Evolutionary conservation across 2,113 vertebrate genomes (phyloP).

Genomic region (Australoheros scitulus): DNA sequence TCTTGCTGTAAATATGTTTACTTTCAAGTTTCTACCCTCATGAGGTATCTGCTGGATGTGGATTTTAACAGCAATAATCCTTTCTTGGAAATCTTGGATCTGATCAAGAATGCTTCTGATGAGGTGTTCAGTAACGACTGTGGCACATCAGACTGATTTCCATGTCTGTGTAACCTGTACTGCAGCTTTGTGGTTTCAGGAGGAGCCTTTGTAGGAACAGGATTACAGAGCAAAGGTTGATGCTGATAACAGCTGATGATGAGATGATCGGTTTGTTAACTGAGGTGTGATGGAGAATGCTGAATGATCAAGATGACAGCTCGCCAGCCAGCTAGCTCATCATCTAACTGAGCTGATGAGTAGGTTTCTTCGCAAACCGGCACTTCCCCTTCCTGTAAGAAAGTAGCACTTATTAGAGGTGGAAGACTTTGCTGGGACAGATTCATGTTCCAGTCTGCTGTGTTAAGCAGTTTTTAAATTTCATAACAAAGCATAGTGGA

Average conservation of each 20-base stretch:
- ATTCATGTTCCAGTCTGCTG: conserved; percentile 8
- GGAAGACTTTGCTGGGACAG: background rate
- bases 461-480: background rate
- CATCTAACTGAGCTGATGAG: background rate
- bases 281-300: background rate
- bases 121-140: background rate
- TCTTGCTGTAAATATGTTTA: background rate
- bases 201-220: background rate
- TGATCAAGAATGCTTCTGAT: background rate
- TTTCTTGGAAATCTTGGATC: background rate
- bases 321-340: background rate
- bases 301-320: background rate
- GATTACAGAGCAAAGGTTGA: background rate
- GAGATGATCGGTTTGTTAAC: background rate
- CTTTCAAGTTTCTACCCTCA: background rate
- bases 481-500: background rate
- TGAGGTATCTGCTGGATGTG: background rate
- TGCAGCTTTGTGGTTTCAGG: background rate
- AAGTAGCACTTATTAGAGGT: background rate
- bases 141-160: background rate
- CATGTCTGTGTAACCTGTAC: background rate
- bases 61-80: background rate
- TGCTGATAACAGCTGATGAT: background rate
- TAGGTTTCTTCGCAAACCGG: background rate
- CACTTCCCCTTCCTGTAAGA: background rate